Evolutionary conservation across 2,888 invertebrate genomes (phyloP).

Genomic region (Mesorhabditis sp.): DNA sequence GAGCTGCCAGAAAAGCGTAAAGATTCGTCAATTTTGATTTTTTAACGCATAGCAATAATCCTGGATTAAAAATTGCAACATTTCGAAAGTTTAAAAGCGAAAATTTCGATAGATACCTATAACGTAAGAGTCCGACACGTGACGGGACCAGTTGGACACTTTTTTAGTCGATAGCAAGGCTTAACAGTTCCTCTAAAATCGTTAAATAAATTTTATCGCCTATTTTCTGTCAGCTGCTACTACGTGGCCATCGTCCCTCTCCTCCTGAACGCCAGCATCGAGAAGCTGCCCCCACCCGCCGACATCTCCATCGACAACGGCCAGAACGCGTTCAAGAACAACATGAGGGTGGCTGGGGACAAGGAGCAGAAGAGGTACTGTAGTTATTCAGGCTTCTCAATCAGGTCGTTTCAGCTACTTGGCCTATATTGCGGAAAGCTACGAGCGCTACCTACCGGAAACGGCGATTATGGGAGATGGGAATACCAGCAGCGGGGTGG

Average conservation of each 20-base stretch:
- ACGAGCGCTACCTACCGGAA: constrained; percentile 38
- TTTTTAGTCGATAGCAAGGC: too few species aligned
- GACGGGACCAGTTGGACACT: too few species aligned
- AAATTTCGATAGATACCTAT: too few species aligned
- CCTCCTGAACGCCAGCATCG: constrained; percentile 46
- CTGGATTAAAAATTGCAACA: too few species aligned
- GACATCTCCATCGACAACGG: constrained; percentile 49
- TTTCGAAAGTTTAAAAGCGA: too few species aligned
- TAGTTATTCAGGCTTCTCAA: neutral
- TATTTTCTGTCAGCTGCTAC: constrained; percentile 41
- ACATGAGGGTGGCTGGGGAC: constrained; percentile 11
- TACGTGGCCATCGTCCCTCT: constrained; percentile 56
- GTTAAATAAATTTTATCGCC: too few species aligned
- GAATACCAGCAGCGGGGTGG: constrained; percentile 13
- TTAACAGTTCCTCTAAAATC: too few species aligned
- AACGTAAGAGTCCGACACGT: too few species aligned
- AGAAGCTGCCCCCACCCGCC: constrained; percentile 38
- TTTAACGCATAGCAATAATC: too few species aligned
- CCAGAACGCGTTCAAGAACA: constrained; percentile 20
- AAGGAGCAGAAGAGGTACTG: constrained; percentile 1
- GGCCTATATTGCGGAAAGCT: constrained; percentile 57
- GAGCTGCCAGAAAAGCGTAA: too few species aligned
- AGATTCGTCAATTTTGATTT: too few species aligned
- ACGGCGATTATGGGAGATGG: constrained; percentile 53
- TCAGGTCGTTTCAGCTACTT: constrained; percentile 28